Evolutionary conservation across 2,113 vertebrate genomes (phyloP), one percentile per base, ranked within the genome.

Genomic region (Zootoca vivipara): DNA sequence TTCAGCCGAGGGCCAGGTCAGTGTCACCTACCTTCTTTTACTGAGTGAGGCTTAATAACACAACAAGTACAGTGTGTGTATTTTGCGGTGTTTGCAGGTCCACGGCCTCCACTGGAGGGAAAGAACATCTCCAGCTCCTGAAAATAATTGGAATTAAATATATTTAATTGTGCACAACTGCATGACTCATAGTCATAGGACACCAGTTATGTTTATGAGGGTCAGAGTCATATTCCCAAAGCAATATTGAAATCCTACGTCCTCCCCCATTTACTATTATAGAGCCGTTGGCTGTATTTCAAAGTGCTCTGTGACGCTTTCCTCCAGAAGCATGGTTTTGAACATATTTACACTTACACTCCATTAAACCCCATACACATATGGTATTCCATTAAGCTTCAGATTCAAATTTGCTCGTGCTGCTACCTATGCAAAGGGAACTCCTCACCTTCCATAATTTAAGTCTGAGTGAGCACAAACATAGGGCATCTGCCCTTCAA

Each of bases 61-160:
- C 98, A 99, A 88, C 98, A 99, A 46, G 98, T 99, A 93, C 97
- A 98, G 87, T 97, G 95, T 9, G 96, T 96, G 87, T 95, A 98
- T 35, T 92, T 91, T 85, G 98, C 98, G 67, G 98, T 99, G 93
- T 97, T 99, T 73, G 94, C 90, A 38, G 98, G 98, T n/a, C 98
- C 98, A 9, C 83, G 97, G 77, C 98, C 97, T 92, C 97, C 95
- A 20, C 97, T 98, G 3, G 98, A 98, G 58, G 99, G 99, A 85
- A 99, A 99, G 95, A 99, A 99, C 84, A 98, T 97, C 92, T 99
- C 98, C 93, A 98, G 95, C 91, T 99, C 98, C 99, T 99, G 93
- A 77, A 95, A 94, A 92, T 40, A 94, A 93, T 85, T 81, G 80
- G 62, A 93, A 91, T 90, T 73, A 69, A 93, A 93, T 46, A 92